Evolutionary conservation across 2,113 vertebrate species (phyloP).

Genomic region (Chionis minor): DNA sequence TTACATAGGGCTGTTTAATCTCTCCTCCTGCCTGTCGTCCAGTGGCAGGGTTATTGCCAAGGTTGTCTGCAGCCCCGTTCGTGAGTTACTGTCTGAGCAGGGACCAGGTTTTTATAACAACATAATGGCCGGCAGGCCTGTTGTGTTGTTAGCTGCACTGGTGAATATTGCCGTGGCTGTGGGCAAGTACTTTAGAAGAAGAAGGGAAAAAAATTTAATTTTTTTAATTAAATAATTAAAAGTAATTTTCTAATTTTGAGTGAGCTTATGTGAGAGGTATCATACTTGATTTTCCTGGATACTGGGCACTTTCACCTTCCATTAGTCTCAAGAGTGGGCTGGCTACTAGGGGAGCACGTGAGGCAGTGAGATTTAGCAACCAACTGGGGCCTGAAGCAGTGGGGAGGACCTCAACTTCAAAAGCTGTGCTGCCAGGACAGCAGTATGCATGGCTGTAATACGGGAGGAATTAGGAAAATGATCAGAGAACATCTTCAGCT

Average conservation of each 20-base stretch:
- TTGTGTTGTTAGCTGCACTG: background rate
- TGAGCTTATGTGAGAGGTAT: background rate
- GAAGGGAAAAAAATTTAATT: no score
- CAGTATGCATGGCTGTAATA: background rate
- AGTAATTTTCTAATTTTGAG: background rate
- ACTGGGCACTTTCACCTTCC: background rate
- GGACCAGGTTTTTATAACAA: background rate
- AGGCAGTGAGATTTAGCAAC: background rate
- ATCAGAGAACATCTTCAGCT: slow-evolving; percentile 23
- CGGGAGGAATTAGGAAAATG: background rate
- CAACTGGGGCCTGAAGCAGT: background rate
- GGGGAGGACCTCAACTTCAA: background rate
- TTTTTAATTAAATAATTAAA: no score
- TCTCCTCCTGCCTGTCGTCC: background rate
- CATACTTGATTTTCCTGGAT: background rate
- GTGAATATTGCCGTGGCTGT: background rate
- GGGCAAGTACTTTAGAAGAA: background rate
- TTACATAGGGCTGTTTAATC: background rate
- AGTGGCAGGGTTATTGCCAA: background rate
- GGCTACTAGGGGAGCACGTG: background rate
- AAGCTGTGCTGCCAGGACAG: background rate
- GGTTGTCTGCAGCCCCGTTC: background rate
- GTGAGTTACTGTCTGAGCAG: background rate
- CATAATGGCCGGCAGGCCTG: background rate
- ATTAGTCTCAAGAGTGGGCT: background rate